Evolutionary conservation across 2,113 vertebrate species (phyloP).

Genomic region (Chloebia gouldiae): DNA sequence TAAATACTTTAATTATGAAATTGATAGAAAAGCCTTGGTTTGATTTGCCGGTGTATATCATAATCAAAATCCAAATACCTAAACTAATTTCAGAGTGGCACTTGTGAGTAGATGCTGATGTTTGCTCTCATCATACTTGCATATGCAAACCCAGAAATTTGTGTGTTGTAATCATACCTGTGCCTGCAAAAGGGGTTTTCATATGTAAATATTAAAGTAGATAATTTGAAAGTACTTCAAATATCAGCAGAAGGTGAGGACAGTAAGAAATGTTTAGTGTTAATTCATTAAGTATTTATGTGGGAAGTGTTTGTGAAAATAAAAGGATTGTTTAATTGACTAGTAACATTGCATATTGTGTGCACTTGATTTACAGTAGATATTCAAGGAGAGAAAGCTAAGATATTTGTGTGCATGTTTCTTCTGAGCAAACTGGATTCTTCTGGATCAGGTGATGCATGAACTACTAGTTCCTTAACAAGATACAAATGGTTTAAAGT

Average conservation of each 20-base stretch:
- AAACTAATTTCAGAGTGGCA: neutral
- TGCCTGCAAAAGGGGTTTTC: neutral
- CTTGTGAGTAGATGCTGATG: neutral
- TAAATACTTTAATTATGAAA: neutral
- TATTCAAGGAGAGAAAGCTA: neutral
- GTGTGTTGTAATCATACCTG: neutral
- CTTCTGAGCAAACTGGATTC: neutral
- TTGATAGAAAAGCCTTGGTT: neutral
- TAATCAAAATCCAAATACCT: neutral
- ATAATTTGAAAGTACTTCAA: neutral
- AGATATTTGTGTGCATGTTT: neutral
- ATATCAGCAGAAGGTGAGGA: neutral
- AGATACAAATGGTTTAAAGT: neutral
- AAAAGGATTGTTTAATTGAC: neutral
- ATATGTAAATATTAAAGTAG: neutral
- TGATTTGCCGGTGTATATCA: neutral
- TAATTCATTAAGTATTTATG: neutral
- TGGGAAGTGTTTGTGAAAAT: neutral
- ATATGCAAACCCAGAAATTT: neutral
- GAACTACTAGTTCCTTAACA: neutral
- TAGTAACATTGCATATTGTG: neutral
- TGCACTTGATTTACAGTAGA: neutral
- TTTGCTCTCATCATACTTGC: neutral
- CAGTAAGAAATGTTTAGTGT: neutral
- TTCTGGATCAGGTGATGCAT: neutral